Conservation (phyloP, 2,797 vertebrate species). For the Acanthurus lineatus region DNA sequence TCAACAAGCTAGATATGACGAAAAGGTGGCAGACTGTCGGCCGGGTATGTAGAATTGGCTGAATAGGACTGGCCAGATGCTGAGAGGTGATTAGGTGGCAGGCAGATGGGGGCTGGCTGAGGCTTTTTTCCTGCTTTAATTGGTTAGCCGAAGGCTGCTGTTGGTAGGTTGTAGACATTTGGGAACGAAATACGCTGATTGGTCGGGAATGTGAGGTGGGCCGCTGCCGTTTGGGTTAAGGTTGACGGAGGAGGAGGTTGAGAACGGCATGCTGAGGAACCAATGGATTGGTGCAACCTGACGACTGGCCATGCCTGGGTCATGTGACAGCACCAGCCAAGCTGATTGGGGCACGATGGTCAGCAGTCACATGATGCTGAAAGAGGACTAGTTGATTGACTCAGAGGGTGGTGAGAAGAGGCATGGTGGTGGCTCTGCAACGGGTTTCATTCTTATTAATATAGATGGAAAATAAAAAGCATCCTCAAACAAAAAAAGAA, state of each 20-base stretch:
- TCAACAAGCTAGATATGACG: constrained; percentile 99
- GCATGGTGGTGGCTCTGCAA: constrained; percentile 99
- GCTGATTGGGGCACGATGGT: constrained; percentile 98
- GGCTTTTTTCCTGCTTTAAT: constrained; percentile 99
- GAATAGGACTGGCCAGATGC: constrained; percentile 99
- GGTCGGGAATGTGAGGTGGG: constrained; percentile 96
- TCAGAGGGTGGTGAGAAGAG: constrained; percentile 99
- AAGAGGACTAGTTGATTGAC: constrained; percentile 99
- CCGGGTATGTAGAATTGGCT: constrained; percentile 99
- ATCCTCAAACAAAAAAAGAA: constrained; percentile 91
- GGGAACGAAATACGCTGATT: constrained; percentile 93
- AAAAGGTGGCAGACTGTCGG: constrained; percentile 99
- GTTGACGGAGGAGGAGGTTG: constrained; percentile 92
- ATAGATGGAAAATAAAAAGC: constrained; percentile 96
- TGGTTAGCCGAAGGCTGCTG: constrained; percentile 99
- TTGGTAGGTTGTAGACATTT: constrained; percentile 99
- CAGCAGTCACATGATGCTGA: constrained; percentile 99
- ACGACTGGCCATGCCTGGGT: constrained; percentile 97
- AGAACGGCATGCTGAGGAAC: constrained; percentile 99
- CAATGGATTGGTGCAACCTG: constrained; percentile 98
- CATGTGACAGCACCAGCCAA: constrained; percentile 99
- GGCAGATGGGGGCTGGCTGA: constrained; percentile 98
- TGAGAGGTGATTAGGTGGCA: constrained; percentile 99
- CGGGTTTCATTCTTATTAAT: constrained; percentile 99
- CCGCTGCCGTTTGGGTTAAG: constrained; percentile 96